Evolutionary conservation across 1,140 invertebrate genomes (phyloP), one percentile per base, ranked within the genome.

Genomic region (Papilio machaon): DNA sequence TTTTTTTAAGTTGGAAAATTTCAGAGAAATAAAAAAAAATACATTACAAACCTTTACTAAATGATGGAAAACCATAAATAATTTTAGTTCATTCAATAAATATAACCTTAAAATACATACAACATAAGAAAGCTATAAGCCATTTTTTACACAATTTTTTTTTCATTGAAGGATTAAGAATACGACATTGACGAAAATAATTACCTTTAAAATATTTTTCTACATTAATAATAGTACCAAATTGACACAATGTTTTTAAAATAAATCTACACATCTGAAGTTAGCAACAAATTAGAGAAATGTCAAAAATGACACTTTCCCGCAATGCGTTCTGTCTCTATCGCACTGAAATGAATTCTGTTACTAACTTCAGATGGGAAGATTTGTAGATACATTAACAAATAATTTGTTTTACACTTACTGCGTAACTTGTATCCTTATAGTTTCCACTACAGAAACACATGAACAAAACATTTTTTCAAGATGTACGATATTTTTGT

Each of bases 231-330:
- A 47, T 47, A 75, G 23, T 75, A 76, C 74, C 43, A 76, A 76
- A 76, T 76, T 76, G 74, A 76, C 74, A 76, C 74, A 47, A 76
- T 76, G 17, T 49, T 52, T 17, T 52, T 52, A 75, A 49, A 13
- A 47, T 15, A 47, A 30, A 19, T 75, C n/a, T 19, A 58, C 38
- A 23, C 4, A 35, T 35, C 5, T 70, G 64, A 70, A 70, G 30
- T 35, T 70, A 70, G 30, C 13, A 70, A 38, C 8, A 30, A 23
- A 23, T 23, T 9, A 1, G 19, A 64, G 19, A 64, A 23, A 30
- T 64, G 60, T 35, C 30, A 67, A 67, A 67, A 67, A 15, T 67
- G 64, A n/a, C 58, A 52, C 4, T 52, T 58, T n/a, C 23, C 23
- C 38, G 38, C 7, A 15, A 11, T 2, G 13, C n/a, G 11, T 23